Conservation (phyloP, 2,797 vertebrate genomes). For the Erpetoichthys calabaricus region DNA sequence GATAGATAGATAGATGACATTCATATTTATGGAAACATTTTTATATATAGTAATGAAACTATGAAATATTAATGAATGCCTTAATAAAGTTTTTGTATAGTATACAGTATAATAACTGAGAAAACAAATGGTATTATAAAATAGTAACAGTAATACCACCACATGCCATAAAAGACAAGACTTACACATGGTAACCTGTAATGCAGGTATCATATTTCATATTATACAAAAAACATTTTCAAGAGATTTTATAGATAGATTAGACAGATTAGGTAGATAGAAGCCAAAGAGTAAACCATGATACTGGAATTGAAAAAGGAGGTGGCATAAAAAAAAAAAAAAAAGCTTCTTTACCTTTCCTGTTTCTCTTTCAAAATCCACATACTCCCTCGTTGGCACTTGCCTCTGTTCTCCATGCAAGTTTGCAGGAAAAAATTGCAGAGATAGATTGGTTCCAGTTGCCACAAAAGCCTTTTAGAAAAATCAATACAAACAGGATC, state of each 20-base stretch:
- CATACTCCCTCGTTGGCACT: slow-evolving; percentile 88
- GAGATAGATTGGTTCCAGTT: slow-evolving; percentile 97
- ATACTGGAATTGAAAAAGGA: slow-evolving; percentile 20
- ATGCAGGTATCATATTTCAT: too few species aligned
- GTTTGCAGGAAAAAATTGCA: slow-evolving; percentile 98
- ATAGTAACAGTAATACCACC: too few species aligned
- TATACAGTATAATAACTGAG: too few species aligned
- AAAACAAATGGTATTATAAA: too few species aligned
- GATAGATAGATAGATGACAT: too few species aligned
- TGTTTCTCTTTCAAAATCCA: slow-evolving; percentile 93
- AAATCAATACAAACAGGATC: slow-evolving; percentile 84
- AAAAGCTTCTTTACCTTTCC: slow-evolving; percentile 72
- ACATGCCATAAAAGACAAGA: too few species aligned
- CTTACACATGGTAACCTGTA: too few species aligned
- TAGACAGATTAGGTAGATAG: slow-evolving; percentile 8
- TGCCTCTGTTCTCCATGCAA: slow-evolving; percentile 91
- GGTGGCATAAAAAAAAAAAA: slow-evolving; percentile 12
- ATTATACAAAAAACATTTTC: too few species aligned
- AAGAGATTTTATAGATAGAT: background rate
- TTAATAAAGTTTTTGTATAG: too few species aligned
- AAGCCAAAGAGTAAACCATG: slow-evolving; percentile 6
- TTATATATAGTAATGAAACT: too few species aligned
- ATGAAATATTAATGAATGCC: too few species aligned
- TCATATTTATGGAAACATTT: too few species aligned
- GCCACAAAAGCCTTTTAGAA: slow-evolving; percentile 96